Base-by-base conservation (phyloP, 2,888 invertebrate genomes). In the Parnassius mnemosyne region DNA sequence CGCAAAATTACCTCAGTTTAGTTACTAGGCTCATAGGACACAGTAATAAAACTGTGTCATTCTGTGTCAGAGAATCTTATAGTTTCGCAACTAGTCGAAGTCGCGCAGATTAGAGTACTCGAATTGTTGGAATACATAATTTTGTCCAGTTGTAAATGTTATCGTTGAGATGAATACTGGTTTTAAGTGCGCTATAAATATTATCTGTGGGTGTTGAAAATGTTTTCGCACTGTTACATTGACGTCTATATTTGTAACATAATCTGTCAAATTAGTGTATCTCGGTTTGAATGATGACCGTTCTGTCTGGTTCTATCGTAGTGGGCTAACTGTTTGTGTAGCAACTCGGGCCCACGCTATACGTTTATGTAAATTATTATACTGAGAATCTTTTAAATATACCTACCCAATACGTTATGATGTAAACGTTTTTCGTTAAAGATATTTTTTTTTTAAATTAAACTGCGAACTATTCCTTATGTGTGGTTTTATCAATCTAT, bases 1-100 rank as follows among this genome's bases (percentile, higher is more conserved):
- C 78, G 84, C 84, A 70, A 84, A 85, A 81, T 82, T 77, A 75
- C 76, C 74, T 74, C 72, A 44, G 16, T 66, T 53, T 63, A 59
- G 60, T 53, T 16, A 56, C 47, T 12, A 41, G 53, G 46, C 43
- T 34, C 57, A 49, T 51, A n/a, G 61, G 60, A 56, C 57, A 46
- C 52, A 25, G n/a, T 16, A 13, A 34, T 41, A 11, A 51, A n/a
- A 46, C 47, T n/a, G 49, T 53, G 50, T 43, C 10, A 34, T 5
- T 42, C 46, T 12, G 16, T 16, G 43, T 51, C 51, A 10, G 34
- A n/a, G 46, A 12, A 10, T 41, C 41, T 53, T 34, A 34, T 25
- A 46, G 44, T 51, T 55, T 13, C 25, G 11, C 50, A 13, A 10
- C 20, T 12, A 43, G 44, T 43, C 9, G 49, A 7, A 51, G 25